Evolutionary conservation across 1,140 invertebrate genomes (phyloP), one percentile per base, ranked within the genome.

Genomic region (Watersipora subatra): DNA sequence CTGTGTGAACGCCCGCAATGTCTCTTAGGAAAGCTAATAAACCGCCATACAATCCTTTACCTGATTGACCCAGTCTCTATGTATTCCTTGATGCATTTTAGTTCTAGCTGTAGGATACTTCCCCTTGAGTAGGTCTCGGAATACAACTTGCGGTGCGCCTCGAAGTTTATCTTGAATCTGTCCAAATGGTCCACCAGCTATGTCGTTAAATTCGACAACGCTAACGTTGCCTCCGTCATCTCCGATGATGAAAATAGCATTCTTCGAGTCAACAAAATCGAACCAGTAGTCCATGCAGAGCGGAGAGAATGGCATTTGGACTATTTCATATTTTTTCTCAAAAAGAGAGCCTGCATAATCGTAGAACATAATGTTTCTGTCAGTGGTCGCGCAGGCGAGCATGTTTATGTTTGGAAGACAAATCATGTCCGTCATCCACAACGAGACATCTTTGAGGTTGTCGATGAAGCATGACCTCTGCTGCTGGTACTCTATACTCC

Each of bases 281-380:
- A 72, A 72, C 72, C 73, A 76, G 66, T 74, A 77, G 62, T 72
- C 64, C 72, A 78, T 71, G 25, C 67, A 68, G 17, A 69, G 70
- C 1, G 71, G 66, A 34, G 67, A 70, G 28, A 69, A 67, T 2
- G 72, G 71, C 26, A 77, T 56, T 2, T 70, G 67, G 1, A 65
- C 69, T 15, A 77, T 64, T 2, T 65, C 66, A 30, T 71, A 75
- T 1, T 69, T 63, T 30, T 67, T 71, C 12, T 66, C 61, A 59
- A 73, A 73, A 29, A 71, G 70, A 46, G 66, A 70, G 12, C 67
- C 68, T 17, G 67, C 68, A 25, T 72, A 58, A 56, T 74, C 73
- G 66, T 71, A 77, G 19, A 77, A 70, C 7, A 61, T 65, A 17
- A 77, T 69, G 28, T 76, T 73, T 20, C 73, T 57, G 19, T 72